Conservation (phyloP, 2,113 vertebrate genomes). For the Halichoeres trimaculatus region DNA sequence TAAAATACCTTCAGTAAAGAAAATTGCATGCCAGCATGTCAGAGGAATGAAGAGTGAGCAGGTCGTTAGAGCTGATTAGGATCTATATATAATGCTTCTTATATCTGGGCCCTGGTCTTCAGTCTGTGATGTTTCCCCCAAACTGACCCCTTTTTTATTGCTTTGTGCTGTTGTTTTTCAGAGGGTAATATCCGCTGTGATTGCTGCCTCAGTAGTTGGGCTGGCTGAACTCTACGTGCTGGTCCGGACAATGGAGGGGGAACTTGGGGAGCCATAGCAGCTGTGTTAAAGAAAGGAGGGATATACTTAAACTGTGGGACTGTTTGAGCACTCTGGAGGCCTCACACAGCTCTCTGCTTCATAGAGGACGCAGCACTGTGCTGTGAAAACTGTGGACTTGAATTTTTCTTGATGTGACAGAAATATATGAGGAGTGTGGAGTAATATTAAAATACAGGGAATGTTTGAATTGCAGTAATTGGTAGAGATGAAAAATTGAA, state of each 20-base stretch:
- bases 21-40: no score
- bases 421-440: background rate
- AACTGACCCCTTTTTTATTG: no score
- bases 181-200: constrained; percentile 90
- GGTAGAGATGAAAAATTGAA: background rate
- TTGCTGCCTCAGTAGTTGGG: constrained; percentile 94
- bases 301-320: background rate
- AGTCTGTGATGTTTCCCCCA: no score
- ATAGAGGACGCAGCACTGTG: background rate
- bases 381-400: background rate
- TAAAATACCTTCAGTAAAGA: no score
- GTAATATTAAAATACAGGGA: background rate
- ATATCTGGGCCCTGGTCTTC: no score
- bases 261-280: constrained; percentile 88
- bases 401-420: background rate
- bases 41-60: no score
- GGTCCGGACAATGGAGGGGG: constrained; percentile 94
- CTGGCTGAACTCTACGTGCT: constrained; percentile 95
- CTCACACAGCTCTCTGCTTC: no score
- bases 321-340: background rate
- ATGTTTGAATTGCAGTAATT: background rate
- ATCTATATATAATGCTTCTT: no score
- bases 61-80: no score
- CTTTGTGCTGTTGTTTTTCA: constrained; percentile 45
- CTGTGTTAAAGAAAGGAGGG: background rate